These are phyloP conservation scores for Dendrolimus houi DNA, from an alignment of 2,888 invertebrate genomes.

Conservation along the genomic window DNA sequence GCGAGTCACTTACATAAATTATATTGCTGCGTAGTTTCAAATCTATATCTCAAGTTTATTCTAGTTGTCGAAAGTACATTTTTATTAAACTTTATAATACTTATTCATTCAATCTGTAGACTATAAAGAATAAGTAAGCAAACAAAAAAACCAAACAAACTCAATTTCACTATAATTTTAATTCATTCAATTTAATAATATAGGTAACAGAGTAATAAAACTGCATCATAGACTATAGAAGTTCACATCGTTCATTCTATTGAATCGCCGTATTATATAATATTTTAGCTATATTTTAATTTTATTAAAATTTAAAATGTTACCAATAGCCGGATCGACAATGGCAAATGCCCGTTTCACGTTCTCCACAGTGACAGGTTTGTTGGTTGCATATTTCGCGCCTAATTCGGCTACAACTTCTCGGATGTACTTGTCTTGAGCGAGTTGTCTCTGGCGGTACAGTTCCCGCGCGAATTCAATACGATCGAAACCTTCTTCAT, in stretches of 20 bases:
- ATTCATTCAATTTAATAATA: too few relatives aligned
- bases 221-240: too few relatives aligned
- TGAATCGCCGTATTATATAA: too few relatives aligned
- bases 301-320: neutral
- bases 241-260: too few relatives aligned
- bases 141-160: neutral
- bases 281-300: conserved; percentile 2
- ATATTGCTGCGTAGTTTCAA: too few relatives aligned
- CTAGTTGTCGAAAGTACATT: too few relatives aligned
- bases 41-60: too few relatives aligned
- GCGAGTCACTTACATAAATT: too few relatives aligned
- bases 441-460: conserved; percentile 54
- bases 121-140: too few relatives aligned
- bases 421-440: conserved; percentile 65
- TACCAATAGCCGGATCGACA: conserved; percentile 61
- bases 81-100: too few relatives aligned
- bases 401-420: conserved; percentile 55
- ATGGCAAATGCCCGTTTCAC: conserved; percentile 61
- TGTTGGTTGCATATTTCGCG: conserved; percentile 28
- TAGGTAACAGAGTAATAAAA: too few relatives aligned
- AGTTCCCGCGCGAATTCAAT: conserved; percentile 58
- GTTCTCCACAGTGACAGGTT: conserved; percentile 39
- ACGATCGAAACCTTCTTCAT: conserved; percentile 67
- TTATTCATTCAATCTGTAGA: too few relatives aligned
- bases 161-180: neutral